These are phyloP conservation scores for Amphipoea lucens DNA, from an alignment of 2,888 invertebrate species.

Conservation along the genomic window DNA sequence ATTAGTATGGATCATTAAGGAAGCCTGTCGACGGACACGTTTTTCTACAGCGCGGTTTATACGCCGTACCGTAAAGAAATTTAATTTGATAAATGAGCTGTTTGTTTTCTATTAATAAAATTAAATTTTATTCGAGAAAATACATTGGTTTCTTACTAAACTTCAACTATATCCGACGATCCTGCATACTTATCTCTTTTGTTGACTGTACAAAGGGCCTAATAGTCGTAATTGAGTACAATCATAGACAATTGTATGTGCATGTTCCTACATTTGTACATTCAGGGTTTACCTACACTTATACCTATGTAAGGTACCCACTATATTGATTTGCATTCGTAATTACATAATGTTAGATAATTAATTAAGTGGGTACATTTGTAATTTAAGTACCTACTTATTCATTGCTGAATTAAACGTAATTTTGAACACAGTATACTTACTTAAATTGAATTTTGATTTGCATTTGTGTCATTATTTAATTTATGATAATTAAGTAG, in stretches of 20 bases:
- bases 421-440: not conserved
- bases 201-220: no score
- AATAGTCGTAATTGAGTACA: conserved; percentile 15
- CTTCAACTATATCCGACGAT: no score
- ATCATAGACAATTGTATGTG: conserved; percentile 4
- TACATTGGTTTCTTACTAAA: no score
- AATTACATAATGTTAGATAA: not conserved
- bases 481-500: not conserved
- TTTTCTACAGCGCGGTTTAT: no score
- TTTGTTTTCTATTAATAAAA: no score
- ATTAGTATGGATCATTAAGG: no score
- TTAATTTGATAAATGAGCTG: no score
- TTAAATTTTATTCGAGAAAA: no score
- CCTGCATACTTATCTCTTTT: no score
- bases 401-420: not conserved
- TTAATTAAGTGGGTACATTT: not conserved
- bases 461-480: not conserved
- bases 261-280: not conserved
- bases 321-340: not conserved
- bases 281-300: not conserved
- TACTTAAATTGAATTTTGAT: not conserved
- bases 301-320: not conserved
- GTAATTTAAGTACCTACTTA: not conserved
- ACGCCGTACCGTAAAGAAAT: no score
- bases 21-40: no score